Evolutionary conservation across 1,140 invertebrate genomes (phyloP).

Genomic region (Drosophila simulans): DNA sequence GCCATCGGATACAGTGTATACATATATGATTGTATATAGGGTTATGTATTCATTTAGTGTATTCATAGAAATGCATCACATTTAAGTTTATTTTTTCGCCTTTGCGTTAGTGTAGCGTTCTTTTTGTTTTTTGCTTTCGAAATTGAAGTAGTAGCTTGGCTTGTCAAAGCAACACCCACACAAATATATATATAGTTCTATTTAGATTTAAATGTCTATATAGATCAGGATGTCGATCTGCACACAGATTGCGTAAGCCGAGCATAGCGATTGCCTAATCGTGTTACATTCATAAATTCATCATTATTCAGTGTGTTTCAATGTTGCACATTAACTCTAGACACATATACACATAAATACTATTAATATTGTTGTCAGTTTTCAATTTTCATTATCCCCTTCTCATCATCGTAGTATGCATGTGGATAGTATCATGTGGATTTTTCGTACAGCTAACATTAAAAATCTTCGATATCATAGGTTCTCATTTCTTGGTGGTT

Average conservation of each 20-base stretch:
- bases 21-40: conserved; percentile 25
- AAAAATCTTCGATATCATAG: conserved; percentile 22
- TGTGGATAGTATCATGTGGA: background rate
- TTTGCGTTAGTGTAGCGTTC: conserved; percentile 4
- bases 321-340: conserved; percentile 33
- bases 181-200: conserved; percentile 9
- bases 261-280: background rate
- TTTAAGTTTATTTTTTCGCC: conserved; percentile 42
- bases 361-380: conserved; percentile 11
- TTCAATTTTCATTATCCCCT: conserved; percentile 1
- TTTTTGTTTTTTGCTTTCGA: background rate
- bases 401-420: background rate
- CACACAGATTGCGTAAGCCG: conserved; percentile 2
- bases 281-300: conserved; percentile 41
- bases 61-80: conserved; percentile 70
- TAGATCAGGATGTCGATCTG: conserved; percentile 1
- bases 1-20: conserved; percentile 19
- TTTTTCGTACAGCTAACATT: conserved; percentile 20
- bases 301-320: conserved; percentile 17
- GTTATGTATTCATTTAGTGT: conserved; percentile 21
- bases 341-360: conserved; percentile 25
- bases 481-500: conserved; percentile 2
- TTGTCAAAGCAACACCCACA: conserved; percentile 31
- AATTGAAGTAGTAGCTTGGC: conserved; percentile 17
- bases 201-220: conserved; percentile 6